Evolutionary conservation across 2,888 invertebrate genomes (phyloP), one percentile per base, ranked within the genome.

Genomic region (Xanthia togata): DNA sequence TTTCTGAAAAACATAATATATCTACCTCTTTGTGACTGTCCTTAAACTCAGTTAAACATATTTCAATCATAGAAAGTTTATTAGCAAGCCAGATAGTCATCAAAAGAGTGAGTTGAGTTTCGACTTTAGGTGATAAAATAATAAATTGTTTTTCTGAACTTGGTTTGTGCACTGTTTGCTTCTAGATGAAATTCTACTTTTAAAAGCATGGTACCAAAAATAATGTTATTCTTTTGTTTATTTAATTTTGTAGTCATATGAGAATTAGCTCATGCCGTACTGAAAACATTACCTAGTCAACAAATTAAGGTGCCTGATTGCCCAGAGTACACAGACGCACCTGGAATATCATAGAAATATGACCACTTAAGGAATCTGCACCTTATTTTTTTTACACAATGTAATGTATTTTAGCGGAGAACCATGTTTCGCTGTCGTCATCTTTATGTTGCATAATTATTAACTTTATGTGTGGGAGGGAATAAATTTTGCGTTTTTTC

Each of bases 401-500:
- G 57, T 47, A 20, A 38, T 55, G 12, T 11, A 8, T 6, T 38
- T 5, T 26, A 17, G 17, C 8, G n/a, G 1, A 64, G 35, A 47
- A n/a, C 12, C 63, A 31, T 57, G 47, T 76, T 17, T 17, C 5
- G 20, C 31, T 17, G 47, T 41, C 20, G 20, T 53, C 12, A 26
- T 23, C 2, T 47, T 55, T 31, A 14, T 31, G 53, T 62, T 62
- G 59, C 69, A 17, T 62, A n/a, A n/a, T n/a, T n/a, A 62, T 68
- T 78, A 78, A 41, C 26, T 35, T 69, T 55, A 6, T 70, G 14
- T 70, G n/a, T 76, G 47, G 50, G 50, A 50, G 23, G 14, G 63
- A 79, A 79, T 64, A 59, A 1, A 70, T 63, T 57, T 73, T 20
- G 47, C 47, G 12, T 67, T 65, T 50, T 65, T 60, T 71, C 14